Percentiles rank a stretch among this genome's conserved stretches.
These are phyloP conservation scores for Chrysolina haemoptera DNA, from an alignment of 2,888 invertebrate genomes.

Conservation along the genomic window DNA sequence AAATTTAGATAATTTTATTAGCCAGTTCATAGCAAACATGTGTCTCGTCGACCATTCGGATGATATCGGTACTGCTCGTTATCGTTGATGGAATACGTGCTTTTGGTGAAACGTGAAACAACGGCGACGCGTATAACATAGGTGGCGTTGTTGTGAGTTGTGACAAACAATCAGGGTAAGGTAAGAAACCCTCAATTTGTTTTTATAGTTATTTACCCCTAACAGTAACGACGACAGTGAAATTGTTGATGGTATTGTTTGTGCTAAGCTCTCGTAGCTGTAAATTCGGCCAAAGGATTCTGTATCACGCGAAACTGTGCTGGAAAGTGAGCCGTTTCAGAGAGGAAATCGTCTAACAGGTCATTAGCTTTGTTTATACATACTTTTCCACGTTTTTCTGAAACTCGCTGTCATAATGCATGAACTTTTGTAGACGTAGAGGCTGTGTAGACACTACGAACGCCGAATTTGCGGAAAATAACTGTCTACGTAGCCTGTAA, in stretches of 20 bases:
- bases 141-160: constrained; percentile 69
- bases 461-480: constrained; percentile 24
- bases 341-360: constrained; percentile 70
- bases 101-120: constrained; percentile 66
- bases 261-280: constrained; percentile 38
- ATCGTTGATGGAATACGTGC: constrained; percentile 68
- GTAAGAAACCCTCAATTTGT: constrained; percentile 69
- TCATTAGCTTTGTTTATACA: constrained; percentile 70
- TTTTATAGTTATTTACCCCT: constrained; percentile 63
- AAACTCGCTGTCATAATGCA: constrained; percentile 39
- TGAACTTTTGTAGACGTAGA: constrained; percentile 42
- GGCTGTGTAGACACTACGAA: constrained; percentile 13
- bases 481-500: constrained; percentile 25
- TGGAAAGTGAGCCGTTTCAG: constrained; percentile 59
- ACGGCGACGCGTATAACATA: constrained; percentile 69
- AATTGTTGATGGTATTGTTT: constrained; percentile 56
- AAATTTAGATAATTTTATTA: constrained; percentile 63
- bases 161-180: constrained; percentile 68
- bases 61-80: constrained; percentile 62
- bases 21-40: constrained; percentile 64
- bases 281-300: constrained; percentile 35
- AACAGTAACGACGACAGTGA: constrained; percentile 49
- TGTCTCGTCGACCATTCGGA: constrained; percentile 64
- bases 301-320: constrained; percentile 49
- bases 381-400: constrained; percentile 46